A percentile compares a stretch with the other conserved stretches of the same genome.
phyloP scores from a whole-genome alignment of 2,888 invertebrate genomes.

The Dicycla oo region DNA sequence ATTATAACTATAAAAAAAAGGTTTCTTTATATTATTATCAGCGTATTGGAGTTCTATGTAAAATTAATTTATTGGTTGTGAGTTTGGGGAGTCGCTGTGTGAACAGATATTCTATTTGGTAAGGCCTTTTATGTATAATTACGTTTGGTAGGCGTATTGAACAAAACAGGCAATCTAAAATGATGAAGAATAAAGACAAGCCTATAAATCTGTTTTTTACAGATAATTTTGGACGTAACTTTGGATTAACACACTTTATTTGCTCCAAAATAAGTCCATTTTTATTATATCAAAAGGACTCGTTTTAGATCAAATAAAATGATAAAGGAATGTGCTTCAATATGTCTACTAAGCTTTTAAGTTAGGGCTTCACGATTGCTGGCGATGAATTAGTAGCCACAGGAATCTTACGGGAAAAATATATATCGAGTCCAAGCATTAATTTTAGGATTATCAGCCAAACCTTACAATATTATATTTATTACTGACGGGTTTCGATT shows the following conservation, averaged over 20 bases:
- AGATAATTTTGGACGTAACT: neutral
- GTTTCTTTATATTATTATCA: neutral
- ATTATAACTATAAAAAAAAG: neutral
- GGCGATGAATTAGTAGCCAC: constrained; percentile 13
- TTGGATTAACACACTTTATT: neutral
- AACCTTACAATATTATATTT: constrained; percentile 3
- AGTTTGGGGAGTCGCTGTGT: constrained; percentile 42
- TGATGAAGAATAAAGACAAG: neutral
- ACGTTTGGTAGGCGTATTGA: constrained; percentile 55
- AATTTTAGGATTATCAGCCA: constrained; percentile 15
- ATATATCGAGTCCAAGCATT: constrained; percentile 10
- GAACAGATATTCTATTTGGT: constrained; percentile 44
- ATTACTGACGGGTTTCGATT: constrained; percentile 2
- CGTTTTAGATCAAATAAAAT: constrained; percentile 45
- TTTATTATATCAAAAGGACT: constrained; percentile 21
- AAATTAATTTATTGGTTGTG: constrained; percentile 59
- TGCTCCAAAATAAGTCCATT: constrained; percentile 38
- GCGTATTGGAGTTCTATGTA: constrained; percentile 38
- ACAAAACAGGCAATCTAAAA: neutral
- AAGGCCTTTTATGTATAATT: constrained; percentile 28
- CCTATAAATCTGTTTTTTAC: neutral
- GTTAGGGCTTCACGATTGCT: constrained; percentile 22
- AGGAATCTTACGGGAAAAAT: neutral
- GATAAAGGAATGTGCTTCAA: constrained; percentile 31
- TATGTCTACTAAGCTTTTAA: constrained; percentile 56